Evolutionary conservation across 2,797 vertebrate species (phyloP).

Genomic region (Periparus ater): DNA sequence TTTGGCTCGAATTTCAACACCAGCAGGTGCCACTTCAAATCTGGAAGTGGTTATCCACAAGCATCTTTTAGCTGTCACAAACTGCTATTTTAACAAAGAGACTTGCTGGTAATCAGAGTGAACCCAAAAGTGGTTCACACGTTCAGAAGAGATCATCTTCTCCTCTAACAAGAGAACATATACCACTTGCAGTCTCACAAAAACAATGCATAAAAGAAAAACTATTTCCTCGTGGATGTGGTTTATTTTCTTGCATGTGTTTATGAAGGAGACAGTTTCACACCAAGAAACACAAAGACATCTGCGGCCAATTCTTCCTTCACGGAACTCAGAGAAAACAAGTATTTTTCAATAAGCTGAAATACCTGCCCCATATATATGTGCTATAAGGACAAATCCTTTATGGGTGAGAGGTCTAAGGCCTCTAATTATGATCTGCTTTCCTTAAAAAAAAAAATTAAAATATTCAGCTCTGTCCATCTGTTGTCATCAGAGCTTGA

Average conservation of each 20-base stretch:
- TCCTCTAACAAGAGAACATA: neutral
- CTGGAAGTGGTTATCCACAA: neutral
- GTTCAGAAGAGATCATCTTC: neutral
- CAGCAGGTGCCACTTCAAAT: slow-evolving; percentile 29
- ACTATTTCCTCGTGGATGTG: neutral
- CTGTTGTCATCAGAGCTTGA: slow-evolving; percentile 31
- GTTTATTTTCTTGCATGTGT: neutral
- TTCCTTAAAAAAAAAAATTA: neutral
- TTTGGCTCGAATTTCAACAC: neutral
- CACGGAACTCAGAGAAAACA: neutral
- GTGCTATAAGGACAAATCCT: neutral
- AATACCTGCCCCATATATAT: neutral
- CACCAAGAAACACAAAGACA: neutral
- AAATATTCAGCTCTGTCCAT: neutral
- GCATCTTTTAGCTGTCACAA: neutral
- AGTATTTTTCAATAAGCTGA: neutral
- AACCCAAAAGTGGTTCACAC: neutral
- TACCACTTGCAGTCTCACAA: neutral
- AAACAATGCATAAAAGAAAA: neutral
- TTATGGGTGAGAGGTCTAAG: neutral
- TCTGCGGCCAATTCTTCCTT: neutral
- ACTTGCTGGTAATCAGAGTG: neutral
- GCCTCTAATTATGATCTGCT: neutral
- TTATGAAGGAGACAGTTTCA: slow-evolving; percentile 5
- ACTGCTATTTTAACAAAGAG: neutral